Percentiles rank a stretch among this genome's conserved stretches.
phyloP scores from a whole-genome alignment of 2,797 vertebrate species.

The Cuculus canorus region DNA sequence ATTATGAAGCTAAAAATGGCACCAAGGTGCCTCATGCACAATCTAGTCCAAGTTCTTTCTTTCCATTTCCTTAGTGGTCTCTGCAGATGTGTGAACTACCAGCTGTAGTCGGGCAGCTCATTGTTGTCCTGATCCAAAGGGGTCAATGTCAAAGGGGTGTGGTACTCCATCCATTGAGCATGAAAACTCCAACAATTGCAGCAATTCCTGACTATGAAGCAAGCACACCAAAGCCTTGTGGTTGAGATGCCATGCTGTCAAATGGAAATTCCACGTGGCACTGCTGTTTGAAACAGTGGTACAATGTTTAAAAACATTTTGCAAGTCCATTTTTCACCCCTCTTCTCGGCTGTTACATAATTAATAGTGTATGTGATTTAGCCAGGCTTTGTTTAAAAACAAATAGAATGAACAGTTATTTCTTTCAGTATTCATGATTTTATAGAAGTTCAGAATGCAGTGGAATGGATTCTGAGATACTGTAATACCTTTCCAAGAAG shows the following conservation, averaged over 20 bases:
- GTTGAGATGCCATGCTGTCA: not conserved
- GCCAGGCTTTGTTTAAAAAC: not conserved
- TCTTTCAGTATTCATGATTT: not conserved
- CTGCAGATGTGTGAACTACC: not conserved
- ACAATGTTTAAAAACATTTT: too few species aligned
- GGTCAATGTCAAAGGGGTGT: not conserved
- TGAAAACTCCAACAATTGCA: not conserved
- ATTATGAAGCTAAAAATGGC: not conserved
- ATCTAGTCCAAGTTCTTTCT: not conserved
- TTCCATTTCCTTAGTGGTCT: not conserved
- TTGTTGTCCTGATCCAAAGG: not conserved
- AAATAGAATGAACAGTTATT: not conserved
- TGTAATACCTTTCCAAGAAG: not conserved
- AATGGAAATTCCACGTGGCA: not conserved
- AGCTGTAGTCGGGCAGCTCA: not conserved
- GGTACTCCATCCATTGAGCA: fast-evolving
- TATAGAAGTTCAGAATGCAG: not conserved
- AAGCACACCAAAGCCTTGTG: not conserved
- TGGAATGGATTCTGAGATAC: not conserved
- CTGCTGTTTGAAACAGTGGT: not conserved
- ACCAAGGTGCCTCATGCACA: not conserved
- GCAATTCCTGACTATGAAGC: not conserved
- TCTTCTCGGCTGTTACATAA: not conserved
- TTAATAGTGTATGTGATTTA: not conserved
- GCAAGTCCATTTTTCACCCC: not conserved